Conservation (phyloP, 2,797 vertebrate genomes). For the Fundulus diaphanus region DNA sequence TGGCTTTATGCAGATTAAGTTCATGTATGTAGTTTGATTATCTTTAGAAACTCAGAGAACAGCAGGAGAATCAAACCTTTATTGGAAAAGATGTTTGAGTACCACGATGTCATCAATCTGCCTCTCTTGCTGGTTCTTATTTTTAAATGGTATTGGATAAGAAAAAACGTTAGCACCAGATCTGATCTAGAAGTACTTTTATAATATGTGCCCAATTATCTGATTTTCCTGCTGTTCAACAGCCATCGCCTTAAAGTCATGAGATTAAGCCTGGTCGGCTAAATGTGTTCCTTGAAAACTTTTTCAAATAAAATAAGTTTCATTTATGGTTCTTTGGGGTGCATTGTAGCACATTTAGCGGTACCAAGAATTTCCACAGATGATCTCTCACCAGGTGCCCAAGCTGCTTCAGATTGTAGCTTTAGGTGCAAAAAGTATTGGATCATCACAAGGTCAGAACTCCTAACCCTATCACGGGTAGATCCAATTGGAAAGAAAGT, state of each 20-base stretch:
- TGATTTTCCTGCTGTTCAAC: neutral
- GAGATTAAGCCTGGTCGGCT: neutral
- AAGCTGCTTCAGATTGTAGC: neutral
- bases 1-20: too few relatives aligned
- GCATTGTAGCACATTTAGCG: neutral
- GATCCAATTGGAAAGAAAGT: conserved; percentile 1
- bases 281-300: neutral
- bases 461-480: neutral
- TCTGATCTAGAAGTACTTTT: neutral
- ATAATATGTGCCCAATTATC: neutral
- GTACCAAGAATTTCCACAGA: conserved; percentile 9
- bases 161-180: neutral
- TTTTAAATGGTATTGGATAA: neutral
- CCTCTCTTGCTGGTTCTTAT: neutral
- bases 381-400: neutral
- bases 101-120: neutral
- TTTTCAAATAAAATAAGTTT: neutral
- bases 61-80: neutral
- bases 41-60: too few relatives aligned
- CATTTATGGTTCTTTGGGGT: neutral
- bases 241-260: neutral
- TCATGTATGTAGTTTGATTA: too few relatives aligned
- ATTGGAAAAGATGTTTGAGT: neutral
- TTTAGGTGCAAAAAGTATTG: neutral
- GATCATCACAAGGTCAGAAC: neutral